Base-by-base conservation (phyloP, 2,797 vertebrate species). In the Sebastes minor region DNA sequence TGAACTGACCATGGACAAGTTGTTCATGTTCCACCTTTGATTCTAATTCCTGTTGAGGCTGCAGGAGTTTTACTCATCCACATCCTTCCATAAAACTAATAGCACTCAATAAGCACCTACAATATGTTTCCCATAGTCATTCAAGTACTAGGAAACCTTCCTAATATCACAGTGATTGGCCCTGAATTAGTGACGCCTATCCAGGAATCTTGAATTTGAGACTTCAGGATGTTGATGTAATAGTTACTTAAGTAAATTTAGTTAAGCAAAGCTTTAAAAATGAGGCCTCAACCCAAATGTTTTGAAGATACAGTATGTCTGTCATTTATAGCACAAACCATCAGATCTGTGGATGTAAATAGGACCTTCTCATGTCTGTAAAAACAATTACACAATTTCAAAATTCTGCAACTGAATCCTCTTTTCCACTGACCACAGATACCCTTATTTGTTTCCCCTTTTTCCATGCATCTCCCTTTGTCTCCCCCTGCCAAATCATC, bases 401-500 rank as follows among this genome's bases (percentile, higher is more conserved):
- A 20, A 70, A 72, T 61, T 27, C 46, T 57, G 3, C n/a, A 46
- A 1, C 28, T 78, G 25, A 82, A 77, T 73, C 64, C 55, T 68
- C 55, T 70, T 67, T 52, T 55, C 28, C 42, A 22, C 59, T 68
- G 53, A 81, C 63, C 53, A 78, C 67, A 67, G 25, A 59, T 57
- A 4, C 32, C 69, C 13, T 72, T 27, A 55, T 65, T 76, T 78
- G 64, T 80, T 69, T 27, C 33, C 67, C 46, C 61, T 3, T 46
- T 66, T 77, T 69, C n/a, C n/a, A 63, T 63, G 25, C 42, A 62
- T 74, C 70, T 74, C 27, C 33, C 20, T 86, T 52, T 68, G 61
- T 86, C 59, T 76, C 25, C 53, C 53, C 81, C 74, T 67, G 56
- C 81, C 84, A 88, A 78, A 84, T 81, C 72, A 81, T 74, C 71